phyloP scores from a whole-genome alignment of 2,888 invertebrate genomes.

The Drosophila rubida region DNA sequence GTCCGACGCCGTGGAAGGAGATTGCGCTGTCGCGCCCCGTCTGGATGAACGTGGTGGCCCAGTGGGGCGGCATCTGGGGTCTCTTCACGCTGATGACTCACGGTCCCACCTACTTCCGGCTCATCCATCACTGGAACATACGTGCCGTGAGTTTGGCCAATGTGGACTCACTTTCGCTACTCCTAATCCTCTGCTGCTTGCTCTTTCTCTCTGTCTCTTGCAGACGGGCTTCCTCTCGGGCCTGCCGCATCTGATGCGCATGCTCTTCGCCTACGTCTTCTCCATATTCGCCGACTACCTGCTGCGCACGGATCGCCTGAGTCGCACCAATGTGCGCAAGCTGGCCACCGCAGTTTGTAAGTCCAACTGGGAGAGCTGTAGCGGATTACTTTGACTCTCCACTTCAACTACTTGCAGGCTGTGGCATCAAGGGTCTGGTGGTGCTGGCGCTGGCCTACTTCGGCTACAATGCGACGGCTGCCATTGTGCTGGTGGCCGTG shows the following conservation, averaged over 20 bases:
- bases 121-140: conserved; percentile 89
- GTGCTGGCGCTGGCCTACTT: conserved; percentile 88
- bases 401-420: conserved; percentile 84
- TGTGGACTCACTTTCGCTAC: not conserved
- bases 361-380: conserved; percentile 44
- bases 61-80: conserved; percentile 90
- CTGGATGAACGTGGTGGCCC: conserved; percentile 88
- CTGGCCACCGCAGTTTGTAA: conserved; percentile 87
- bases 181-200: conserved; percentile 1
- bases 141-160: conserved; percentile 86
- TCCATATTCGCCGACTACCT: conserved; percentile 87
- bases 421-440: conserved; percentile 87
- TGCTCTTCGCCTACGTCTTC: conserved; percentile 87
- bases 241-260: conserved; percentile 87
- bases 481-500: conserved; percentile 87
- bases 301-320: conserved; percentile 86
- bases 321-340: conserved; percentile 88
- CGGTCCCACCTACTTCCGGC: conserved; percentile 89
- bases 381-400: not conserved
- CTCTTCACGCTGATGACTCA: conserved; percentile 89
- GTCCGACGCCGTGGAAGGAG: conserved; percentile 87
- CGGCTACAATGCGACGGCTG: conserved; percentile 87
- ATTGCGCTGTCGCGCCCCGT: conserved; percentile 87
- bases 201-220: not conserved
- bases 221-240: conserved; percentile 88